A percentile compares a stretch with the other conserved stretches of the same genome.
These are phyloP conservation scores for Rhagonycha lutea DNA, from an alignment of 2,888 invertebrate genomes.

Conservation along the genomic window DNA sequence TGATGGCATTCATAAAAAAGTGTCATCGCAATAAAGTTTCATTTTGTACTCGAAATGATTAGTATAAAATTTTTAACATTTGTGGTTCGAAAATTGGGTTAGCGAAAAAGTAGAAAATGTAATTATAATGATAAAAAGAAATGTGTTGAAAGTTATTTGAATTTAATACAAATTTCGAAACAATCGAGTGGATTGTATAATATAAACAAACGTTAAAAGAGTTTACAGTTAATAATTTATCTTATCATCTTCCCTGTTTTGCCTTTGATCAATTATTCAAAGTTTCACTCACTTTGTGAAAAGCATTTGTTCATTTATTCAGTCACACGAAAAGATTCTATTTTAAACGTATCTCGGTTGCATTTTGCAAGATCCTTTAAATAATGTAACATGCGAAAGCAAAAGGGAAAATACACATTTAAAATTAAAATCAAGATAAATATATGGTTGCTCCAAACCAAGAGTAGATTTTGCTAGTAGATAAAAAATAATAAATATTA, in stretches of 20 bases:
- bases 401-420: neutral
- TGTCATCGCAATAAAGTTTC: slow-evolving; percentile 33
- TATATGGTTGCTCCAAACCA: neutral
- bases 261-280: slow-evolving; percentile 52
- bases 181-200: slow-evolving; percentile 40
- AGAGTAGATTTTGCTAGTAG: neutral
- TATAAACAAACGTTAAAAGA: slow-evolving; percentile 49
- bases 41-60: slow-evolving; percentile 31
- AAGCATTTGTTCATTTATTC: slow-evolving; percentile 44
- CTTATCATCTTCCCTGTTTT: slow-evolving; percentile 40
- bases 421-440: neutral
- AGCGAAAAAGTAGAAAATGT: neutral
- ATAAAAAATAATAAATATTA: neutral
- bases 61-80: slow-evolving; percentile 21
- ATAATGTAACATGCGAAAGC: neutral
- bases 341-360: slow-evolving; percentile 11
- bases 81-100: neutral
- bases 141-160: neutral
- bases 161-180: slow-evolving; percentile 32
- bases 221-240: slow-evolving; percentile 50
- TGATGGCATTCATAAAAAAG: slow-evolving; percentile 25
- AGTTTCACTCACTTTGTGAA: slow-evolving; percentile 48
- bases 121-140: neutral
- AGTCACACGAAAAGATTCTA: slow-evolving; percentile 25
- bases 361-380: slow-evolving; percentile 1